Conservation (phyloP, 1,140 invertebrate species). For the Helicoverpa zea region DNA sequence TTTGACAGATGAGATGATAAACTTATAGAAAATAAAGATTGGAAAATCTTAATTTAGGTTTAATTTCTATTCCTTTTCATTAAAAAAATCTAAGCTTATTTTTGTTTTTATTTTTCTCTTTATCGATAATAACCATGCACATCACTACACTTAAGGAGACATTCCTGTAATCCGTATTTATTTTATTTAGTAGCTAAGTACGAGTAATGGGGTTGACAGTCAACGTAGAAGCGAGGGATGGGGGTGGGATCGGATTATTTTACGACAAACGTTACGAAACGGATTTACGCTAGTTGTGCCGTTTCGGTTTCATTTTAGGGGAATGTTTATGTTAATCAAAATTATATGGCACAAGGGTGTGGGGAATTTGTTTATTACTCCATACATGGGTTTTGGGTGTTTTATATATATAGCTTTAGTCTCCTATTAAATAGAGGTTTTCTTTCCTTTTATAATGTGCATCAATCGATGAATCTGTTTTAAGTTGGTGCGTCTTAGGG, state of each 20-base stretch:
- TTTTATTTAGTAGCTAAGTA: conserved; percentile 64
- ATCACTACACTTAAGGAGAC: conserved; percentile 49
- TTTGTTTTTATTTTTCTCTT: too few species aligned
- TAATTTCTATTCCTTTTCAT: too few species aligned
- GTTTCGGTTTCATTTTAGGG: conserved; percentile 41
- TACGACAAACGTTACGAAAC: conserved; percentile 50
- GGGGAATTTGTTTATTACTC: not conserved
- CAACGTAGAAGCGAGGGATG: conserved; percentile 8
- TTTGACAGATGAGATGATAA: too few species aligned
- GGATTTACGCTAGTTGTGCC: conserved; percentile 44
- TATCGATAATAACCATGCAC: not conserved
- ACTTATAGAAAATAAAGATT: too few species aligned
- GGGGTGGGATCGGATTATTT: conserved; percentile 53
- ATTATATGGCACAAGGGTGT: conserved; percentile 1
- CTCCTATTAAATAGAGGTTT: too few species aligned
- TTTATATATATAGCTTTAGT: not conserved
- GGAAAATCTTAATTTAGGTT: too few species aligned
- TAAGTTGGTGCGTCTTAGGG: too few species aligned
- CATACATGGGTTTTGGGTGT: not conserved
- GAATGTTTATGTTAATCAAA: conserved; percentile 21
- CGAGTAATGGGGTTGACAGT: conserved; percentile 56
- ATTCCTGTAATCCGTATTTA: conserved; percentile 61
- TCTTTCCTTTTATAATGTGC: too few species aligned
- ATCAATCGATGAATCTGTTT: too few species aligned
- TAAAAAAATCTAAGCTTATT: too few species aligned